These are phyloP conservation scores for Vespertilio murinus DNA, from an alignment of 2,797 vertebrate species.

Conservation along the genomic window DNA sequence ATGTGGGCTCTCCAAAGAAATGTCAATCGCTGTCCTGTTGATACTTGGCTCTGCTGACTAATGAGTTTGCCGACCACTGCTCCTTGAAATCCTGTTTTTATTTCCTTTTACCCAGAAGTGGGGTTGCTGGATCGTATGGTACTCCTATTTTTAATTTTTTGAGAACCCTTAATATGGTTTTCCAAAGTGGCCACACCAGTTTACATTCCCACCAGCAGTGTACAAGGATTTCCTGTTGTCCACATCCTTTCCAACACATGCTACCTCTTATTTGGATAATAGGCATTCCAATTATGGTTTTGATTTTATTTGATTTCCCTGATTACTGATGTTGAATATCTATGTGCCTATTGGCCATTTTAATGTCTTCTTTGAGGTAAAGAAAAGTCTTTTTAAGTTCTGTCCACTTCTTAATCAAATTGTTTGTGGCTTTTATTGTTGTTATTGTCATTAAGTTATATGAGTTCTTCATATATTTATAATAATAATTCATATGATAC, in stretches of 20 bases:
- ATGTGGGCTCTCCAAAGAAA: no score
- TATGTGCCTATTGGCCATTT: not conserved
- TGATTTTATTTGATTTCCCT: not conserved
- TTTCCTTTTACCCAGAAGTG: not conserved
- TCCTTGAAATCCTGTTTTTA: not conserved
- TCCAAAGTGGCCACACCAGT: not conserved
- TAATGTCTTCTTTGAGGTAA: not conserved
- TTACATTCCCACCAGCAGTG: not conserved
- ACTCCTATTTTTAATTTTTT: not conserved
- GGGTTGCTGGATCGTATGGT: not conserved
- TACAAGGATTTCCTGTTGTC: not conserved
- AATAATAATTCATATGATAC: not conserved
- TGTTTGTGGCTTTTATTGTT: not conserved
- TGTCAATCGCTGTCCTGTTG: no score
- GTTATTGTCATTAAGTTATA: no score
- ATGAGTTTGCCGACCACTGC: no score
- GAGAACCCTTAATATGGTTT: not conserved
- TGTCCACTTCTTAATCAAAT: not conserved
- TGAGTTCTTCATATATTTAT: not conserved
- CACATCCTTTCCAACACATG: not conserved
- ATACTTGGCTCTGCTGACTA: no score
- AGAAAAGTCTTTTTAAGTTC: not conserved
- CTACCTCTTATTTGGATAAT: not conserved
- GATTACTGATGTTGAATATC: not conserved
- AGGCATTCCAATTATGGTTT: not conserved